Base-by-base conservation (phyloP, 2,797 vertebrate species). In the Diplodus sargus region DNA sequence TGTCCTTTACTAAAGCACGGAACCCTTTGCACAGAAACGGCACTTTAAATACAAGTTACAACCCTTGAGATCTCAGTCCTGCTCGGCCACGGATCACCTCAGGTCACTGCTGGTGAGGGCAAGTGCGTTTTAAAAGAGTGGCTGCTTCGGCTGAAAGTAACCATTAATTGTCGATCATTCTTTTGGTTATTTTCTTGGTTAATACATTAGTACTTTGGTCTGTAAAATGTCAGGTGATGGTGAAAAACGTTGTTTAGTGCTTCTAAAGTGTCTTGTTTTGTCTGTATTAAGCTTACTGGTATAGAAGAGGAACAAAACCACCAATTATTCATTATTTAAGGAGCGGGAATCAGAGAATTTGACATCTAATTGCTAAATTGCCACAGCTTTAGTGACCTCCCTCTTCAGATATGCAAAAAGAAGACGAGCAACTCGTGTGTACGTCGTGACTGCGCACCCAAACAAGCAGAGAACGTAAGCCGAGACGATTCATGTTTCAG, bases 1-100 rank as follows among this genome's bases (percentile, higher is more conserved):
- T 70, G 63, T 78, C 52, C 25, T 39, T 65, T 20, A 42, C 60
- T 23, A 74, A 68, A 66, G 30, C 54, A 51, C 14, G 9, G 51
- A 72, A 60, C 70, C 20, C 17, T 20, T 45, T 39, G 25, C 17
- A 53, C 1, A 63, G 3, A 72, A 17, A 43, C 43, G 62, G 30
- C 51, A 12, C 28, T 49, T 47, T 23, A 25, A 52, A 52, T 14
- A 52, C 48, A 61, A 74, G 12, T 48, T 66, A 39, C 13, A 39
- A 60, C 49, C 34, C 7, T 4, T 25, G 25, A 54, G 4, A 66
- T 47, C 60, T 58, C 13, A 65, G 22, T 34, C 23, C 20, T 25
- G 53, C 49, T 34, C 69, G 54, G 59, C 74, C 81, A 58, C 16
- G 9, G 28, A 20, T 73, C 23, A 45, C 15, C 42, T 45, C 14